Evolutionary conservation across 2,113 vertebrate species (phyloP).

Genomic region (Morphnarchus princeps): DNA sequence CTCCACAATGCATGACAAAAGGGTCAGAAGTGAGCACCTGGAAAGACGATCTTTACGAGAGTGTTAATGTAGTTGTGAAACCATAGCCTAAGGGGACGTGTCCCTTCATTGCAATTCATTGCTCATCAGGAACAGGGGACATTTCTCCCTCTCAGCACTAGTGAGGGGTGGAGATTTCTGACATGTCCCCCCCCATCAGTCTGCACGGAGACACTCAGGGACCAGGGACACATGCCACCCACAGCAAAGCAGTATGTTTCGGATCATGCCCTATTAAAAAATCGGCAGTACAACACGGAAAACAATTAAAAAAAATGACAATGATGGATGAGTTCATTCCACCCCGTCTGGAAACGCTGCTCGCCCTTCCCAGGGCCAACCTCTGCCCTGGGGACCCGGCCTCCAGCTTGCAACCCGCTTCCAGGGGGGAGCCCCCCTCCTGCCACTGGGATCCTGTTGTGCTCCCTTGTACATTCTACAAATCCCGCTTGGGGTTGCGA

Average conservation of each 20-base stretch:
- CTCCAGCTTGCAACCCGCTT: background rate
- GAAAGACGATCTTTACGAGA: background rate
- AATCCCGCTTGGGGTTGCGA: background rate
- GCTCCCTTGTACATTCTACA: background rate
- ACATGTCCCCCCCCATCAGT: background rate
- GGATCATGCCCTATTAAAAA: background rate
- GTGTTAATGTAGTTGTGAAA: background rate
- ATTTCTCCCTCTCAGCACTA: background rate
- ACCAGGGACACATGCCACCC: background rate
- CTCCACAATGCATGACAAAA: background rate
- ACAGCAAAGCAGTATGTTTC: background rate
- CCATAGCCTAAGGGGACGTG: background rate
- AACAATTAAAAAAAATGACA: constrained; percentile 34
- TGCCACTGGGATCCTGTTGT: background rate
- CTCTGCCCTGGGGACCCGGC: background rate
- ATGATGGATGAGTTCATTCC: background rate
- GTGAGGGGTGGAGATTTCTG: background rate
- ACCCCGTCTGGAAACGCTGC: background rate
- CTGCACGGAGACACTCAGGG: background rate
- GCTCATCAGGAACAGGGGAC: background rate
- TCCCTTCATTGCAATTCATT: background rate
- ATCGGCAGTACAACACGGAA: background rate
- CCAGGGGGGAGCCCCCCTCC: background rate
- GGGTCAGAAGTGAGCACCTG: background rate
- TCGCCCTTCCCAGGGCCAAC: background rate